Percentiles rank a stretch among this genome's conserved stretches.
phyloP scores from a whole-genome alignment of 2,113 vertebrate species.

The Micronisus gabar region DNA sequence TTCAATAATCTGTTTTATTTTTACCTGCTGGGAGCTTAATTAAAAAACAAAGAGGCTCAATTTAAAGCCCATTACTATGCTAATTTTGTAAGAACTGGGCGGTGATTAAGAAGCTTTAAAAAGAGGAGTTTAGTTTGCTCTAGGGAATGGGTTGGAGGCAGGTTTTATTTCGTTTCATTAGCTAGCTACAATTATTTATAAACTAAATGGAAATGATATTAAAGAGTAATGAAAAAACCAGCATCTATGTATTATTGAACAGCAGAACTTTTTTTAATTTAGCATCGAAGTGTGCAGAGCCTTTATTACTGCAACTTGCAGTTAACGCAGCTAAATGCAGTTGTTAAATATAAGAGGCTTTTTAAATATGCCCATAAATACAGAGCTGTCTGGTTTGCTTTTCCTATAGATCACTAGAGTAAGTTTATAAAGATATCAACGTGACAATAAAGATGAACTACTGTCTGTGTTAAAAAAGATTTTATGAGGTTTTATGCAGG shows the following conservation, averaged over 20 bases:
- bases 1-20: slow-evolving; percentile 99
- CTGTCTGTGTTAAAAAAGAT: not conserved
- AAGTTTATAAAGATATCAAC: slow-evolving; percentile 65
- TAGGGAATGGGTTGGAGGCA: slow-evolving; percentile 83
- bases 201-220: slow-evolving; percentile 88
- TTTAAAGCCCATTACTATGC: slow-evolving; percentile 99
- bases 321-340: slow-evolving; percentile 72
- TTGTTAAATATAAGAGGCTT: slow-evolving; percentile 71
- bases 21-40: slow-evolving; percentile 99
- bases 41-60: slow-evolving; percentile 99
- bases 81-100: slow-evolving; percentile 94
- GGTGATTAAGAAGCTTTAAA: slow-evolving; percentile 97
- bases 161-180: slow-evolving; percentile 92
- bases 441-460: slow-evolving; percentile 58
- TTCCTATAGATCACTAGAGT: slow-evolving; percentile 56
- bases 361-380: slow-evolving; percentile 66
- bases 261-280: slow-evolving; percentile 76
- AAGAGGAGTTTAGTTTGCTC: slow-evolving; percentile 88
- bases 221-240: slow-evolving; percentile 72
- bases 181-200: slow-evolving; percentile 89
- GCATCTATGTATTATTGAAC: slow-evolving; percentile 80
- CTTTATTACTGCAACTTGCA: slow-evolving; percentile 72
- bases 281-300: slow-evolving; percentile 58
- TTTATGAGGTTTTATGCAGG: slow-evolving; percentile 13
- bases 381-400: slow-evolving; percentile 47